phyloP scores from a whole-genome alignment of 1,140 invertebrate species.

The Zaprionus ghesquierei region DNA sequence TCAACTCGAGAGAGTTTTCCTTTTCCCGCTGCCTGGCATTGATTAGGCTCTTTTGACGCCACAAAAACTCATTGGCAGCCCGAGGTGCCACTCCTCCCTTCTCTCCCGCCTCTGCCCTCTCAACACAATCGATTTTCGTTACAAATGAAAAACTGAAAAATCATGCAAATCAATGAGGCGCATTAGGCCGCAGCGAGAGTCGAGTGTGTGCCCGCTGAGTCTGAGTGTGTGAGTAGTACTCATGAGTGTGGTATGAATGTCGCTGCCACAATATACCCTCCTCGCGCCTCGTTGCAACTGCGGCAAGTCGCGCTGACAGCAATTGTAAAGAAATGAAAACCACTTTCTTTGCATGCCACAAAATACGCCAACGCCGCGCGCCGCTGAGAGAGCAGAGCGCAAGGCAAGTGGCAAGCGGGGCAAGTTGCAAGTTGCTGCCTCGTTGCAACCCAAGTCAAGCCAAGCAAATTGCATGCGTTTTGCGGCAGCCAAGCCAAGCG shows the following conservation, averaged over 20 bases:
- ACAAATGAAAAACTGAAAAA: conserved; percentile 50
- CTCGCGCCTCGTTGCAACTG: conserved; percentile 41
- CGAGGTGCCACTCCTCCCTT: conserved; percentile 10
- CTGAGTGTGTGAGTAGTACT: not conserved
- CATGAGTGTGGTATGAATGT: conserved; percentile 2
- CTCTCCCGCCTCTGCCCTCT: not conserved
- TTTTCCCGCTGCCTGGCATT: not conserved
- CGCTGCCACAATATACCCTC: not conserved
- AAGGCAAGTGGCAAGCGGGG: not conserved
- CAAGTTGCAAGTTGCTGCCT: conserved; percentile 20
- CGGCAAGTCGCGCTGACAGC: conserved; percentile 50
- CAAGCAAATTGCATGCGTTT: conserved; percentile 71
- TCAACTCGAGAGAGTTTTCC: not conserved
- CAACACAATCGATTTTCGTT: conserved; percentile 28
- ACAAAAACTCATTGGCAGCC: conserved; percentile 54
- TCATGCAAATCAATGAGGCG: conserved; percentile 70
- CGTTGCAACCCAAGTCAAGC: conserved; percentile 46
- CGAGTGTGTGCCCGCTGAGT: conserved; percentile 1
- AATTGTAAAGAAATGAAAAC: conserved; percentile 81
- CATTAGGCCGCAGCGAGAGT: conserved; percentile 27
- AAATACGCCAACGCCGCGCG: conserved; percentile 70
- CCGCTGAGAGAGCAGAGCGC: not conserved
- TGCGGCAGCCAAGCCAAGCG: conserved; percentile 63
- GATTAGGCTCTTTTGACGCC: conserved; percentile 26
- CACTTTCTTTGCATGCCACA: conserved; percentile 82